These are phyloP conservation scores for Clistopyga incitator DNA, from an alignment of 2,888 invertebrate species.

Conservation along the genomic window DNA sequence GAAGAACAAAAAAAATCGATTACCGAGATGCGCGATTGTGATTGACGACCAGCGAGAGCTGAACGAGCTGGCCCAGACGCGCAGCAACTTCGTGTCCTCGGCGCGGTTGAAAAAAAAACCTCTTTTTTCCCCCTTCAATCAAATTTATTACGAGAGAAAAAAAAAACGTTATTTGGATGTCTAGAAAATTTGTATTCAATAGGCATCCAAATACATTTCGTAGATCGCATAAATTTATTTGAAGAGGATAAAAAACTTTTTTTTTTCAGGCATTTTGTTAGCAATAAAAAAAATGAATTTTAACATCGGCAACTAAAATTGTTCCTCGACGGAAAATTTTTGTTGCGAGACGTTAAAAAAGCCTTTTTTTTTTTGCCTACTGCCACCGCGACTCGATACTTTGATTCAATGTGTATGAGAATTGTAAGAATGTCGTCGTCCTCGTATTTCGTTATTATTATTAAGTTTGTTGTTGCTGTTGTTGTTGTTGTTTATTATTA, in stretches of 20 bases:
- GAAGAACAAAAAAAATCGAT: constrained; percentile 66
- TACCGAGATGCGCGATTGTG: constrained; percentile 65
- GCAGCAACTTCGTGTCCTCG: constrained; percentile 66
- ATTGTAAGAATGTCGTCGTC: constrained; percentile 45
- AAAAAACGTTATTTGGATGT: not conserved
- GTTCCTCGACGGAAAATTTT: not conserved
- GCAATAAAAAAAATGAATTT: not conserved
- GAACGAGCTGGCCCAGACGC: constrained; percentile 79
- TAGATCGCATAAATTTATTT: not conserved
- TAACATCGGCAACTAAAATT: not conserved
- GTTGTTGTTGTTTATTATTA: constrained; percentile 8
- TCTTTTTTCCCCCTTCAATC: not conserved
- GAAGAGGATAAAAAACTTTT: not conserved
- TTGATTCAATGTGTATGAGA: constrained; percentile 48
- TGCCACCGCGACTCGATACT: constrained; percentile 29
- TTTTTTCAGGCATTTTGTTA: not conserved
- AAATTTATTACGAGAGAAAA: not conserved
- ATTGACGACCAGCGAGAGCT: constrained; percentile 72
- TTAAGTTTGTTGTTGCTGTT: not conserved
- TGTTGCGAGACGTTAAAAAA: not conserved
- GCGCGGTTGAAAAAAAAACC: constrained; percentile 32
- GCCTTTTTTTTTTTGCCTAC: not conserved
- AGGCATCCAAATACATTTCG: not conserved
- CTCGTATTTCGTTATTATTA: constrained; percentile 27
- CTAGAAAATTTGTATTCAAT: not conserved